Base-by-base conservation (phyloP, 2,888 invertebrate genomes). In the Himalopsyche tibetana region DNA sequence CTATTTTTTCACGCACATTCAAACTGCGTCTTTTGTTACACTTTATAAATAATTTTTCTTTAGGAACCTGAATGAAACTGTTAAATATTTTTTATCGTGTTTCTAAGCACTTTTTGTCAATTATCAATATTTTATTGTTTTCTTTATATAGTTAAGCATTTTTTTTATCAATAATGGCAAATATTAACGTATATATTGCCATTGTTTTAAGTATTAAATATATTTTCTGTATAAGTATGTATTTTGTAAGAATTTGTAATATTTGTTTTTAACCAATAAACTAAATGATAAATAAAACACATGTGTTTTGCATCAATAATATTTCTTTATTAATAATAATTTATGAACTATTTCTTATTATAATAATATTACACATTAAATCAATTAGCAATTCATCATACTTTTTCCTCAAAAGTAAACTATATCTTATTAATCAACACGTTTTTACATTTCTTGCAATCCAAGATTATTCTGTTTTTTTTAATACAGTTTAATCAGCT, bases 301-400 rank as follows among this genome's bases (percentile, higher is more conserved):
- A 63, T 51, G 45, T 40, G 8, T 85, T 82, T 82, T 55, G 84
- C 83, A 85, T 87, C 87, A 87, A 88, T 86, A 88, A 88, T 87
- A 88, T 88, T 88, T 85, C 83, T 89, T 89, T 88, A 89, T 89
- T 89, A 85, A 86, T 89, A 89, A 86, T 89, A 86, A 86, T 87
- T 89, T 89, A 89, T 88, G 56, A 82, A 84, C 81, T 89, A 88
- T 82, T 84, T 83, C 87, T 88, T 88, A 87, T 81, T 81, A 81
- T 74, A 87, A 83, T 86, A 88, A 83, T 83, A 87, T 86, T 84
- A 87, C 84, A 87, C 88, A 87, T 88, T 83, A 87, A 88, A 81
- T 88, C 80, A 87, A 88, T 86, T 86, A 86, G 74, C 79, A 74
- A 74, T 38, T 74, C 74, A 28, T 63, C 19, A 19, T 63, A 38